These are phyloP conservation scores for Parthenolecanium corni DNA, from an alignment of 2,888 invertebrate genomes.

Conservation along the genomic window DNA sequence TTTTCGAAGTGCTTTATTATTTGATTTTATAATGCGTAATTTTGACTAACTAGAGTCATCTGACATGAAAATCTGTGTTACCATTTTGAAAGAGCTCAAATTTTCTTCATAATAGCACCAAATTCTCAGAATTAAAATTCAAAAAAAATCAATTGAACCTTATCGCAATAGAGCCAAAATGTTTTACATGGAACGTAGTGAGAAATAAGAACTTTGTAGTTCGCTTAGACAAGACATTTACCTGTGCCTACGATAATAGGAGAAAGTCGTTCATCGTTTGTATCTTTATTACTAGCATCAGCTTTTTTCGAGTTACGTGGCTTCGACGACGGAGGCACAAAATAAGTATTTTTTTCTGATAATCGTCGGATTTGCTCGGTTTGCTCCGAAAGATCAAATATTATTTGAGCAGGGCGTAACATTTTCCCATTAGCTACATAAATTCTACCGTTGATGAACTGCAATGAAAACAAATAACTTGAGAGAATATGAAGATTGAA, in stretches of 20 bases:
- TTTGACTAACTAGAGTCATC: no score
- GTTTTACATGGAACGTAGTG: no score
- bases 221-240: no score
- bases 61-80: no score
- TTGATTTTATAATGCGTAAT: no score
- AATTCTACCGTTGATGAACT: conserved; percentile 66
- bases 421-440: conserved; percentile 60
- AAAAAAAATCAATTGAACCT: neutral
- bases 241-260: conserved; percentile 16
- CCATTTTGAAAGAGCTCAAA: no score
- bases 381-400: conserved; percentile 38
- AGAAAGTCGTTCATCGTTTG: conserved; percentile 8
- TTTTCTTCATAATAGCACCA: no score
- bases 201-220: neutral
- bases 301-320: conserved; percentile 1
- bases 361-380: conserved; percentile 11
- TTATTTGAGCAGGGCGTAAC: conserved; percentile 54
- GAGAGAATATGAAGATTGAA: neutral
- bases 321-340: neutral
- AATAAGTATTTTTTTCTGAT: conserved; percentile 9
- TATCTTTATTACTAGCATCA: conserved; percentile 8
- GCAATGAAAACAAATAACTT: conserved; percentile 37
- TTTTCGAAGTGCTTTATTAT: no score
- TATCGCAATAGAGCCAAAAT: no score
- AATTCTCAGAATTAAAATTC: neutral